A percentile compares a stretch with the other conserved stretches of the same genome.
phyloP scores from a whole-genome alignment of 2,797 vertebrate species.

The Chelidonichthys spinosus region DNA sequence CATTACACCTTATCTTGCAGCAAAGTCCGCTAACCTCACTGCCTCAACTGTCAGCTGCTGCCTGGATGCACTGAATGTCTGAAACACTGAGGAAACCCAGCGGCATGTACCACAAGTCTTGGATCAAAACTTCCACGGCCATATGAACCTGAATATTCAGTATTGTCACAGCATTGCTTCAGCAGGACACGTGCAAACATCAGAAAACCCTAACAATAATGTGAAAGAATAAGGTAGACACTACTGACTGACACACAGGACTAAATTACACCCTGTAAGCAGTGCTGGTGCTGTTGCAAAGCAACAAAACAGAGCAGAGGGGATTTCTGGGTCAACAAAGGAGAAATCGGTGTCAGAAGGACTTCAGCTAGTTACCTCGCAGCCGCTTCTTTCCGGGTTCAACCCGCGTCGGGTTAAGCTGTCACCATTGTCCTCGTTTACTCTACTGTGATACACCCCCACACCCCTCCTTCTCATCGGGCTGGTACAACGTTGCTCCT shows the following conservation, averaged over 20 bases:
- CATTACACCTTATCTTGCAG: constrained; percentile 4
- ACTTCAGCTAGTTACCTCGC: constrained; percentile 1
- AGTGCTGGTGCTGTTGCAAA: no score
- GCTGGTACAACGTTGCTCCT: constrained; percentile 14
- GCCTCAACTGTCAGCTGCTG: constrained; percentile 16
- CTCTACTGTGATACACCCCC: constrained; percentile 19
- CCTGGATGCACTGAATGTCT: background rate
- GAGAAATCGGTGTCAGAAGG: constrained; percentile 10
- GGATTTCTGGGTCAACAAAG: background rate
- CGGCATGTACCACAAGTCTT: background rate
- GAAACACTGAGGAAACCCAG: background rate
- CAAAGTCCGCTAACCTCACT: constrained; percentile 17
- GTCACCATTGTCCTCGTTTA: constrained; percentile 51
- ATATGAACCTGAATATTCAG: background rate
- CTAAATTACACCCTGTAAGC: no score
- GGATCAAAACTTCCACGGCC: background rate
- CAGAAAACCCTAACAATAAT: no score
- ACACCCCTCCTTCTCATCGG: background rate
- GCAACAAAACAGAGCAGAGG: background rate
- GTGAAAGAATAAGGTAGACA: background rate
- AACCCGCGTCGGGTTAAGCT: constrained; percentile 50
- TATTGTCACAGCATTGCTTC: background rate
- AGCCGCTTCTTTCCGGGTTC: constrained; percentile 53
- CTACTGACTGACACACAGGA: no score
- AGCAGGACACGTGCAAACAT: background rate